Evolutionary conservation across 2,113 vertebrate species (phyloP), one percentile per base, ranked within the genome.

Genomic region (Falcunculus frontatus): DNA sequence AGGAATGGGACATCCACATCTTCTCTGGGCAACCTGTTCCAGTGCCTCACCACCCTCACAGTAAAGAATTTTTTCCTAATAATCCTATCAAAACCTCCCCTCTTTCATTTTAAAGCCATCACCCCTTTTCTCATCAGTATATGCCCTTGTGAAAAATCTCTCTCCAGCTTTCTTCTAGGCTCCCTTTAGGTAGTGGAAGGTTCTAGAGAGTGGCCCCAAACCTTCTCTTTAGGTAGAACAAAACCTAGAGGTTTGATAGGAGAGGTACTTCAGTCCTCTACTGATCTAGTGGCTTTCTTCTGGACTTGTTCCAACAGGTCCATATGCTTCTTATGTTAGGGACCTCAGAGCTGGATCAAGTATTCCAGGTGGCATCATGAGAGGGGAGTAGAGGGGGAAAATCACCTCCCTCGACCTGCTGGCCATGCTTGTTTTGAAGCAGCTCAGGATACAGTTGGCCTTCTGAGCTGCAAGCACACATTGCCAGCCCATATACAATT

Each of bases 301-400:
- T 46, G 33, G 18, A 50, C n/a, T 35, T 55, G 6, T 16, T 70
- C 7, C 9, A 49, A 22, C 7, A 30, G 8, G 13, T 55, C 42
- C 16, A 41, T 47, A 32, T 10, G 5, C 9, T 25, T 47, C 29
- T 13, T 39, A 9, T 21, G 3, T 47, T n/a, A 63, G 0, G 0
- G 30, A 55, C 16, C 19, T 29, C 39, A 39, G 47, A 87, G 18
- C 19, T 30, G 10, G 13, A 55, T 53, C 13, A 25, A 63, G 10
- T 55, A 35, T 30, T n/a, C 41, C 35, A 62, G 7, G 25, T 11
- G n/a, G 25, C 7, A 70, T 41, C 11, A 41, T 39, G 13, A 63
- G 56, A 47, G 33, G 7, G 4, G 7, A 70, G 10, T 25, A 55
- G 47, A 53, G n/a, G 9, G 13, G 30, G 7, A 47, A 69, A 63